Conservation (phyloP, 2,797 vertebrate species). For the Gobio occitaniae region DNA sequence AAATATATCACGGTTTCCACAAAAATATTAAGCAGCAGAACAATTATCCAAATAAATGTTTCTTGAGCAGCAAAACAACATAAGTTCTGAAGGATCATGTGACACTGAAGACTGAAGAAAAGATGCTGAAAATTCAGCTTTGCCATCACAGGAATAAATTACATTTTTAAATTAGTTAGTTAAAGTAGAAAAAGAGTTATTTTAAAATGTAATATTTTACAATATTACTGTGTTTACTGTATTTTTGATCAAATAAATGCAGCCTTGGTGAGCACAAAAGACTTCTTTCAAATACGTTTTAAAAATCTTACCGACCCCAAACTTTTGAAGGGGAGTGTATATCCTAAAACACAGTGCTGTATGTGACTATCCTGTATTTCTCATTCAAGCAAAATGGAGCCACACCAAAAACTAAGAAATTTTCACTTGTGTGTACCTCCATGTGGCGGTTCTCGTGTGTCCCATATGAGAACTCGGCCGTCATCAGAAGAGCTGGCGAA, state of each 20-base stretch:
- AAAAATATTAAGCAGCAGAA: neutral
- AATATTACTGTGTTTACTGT: neutral
- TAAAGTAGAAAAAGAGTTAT: neutral
- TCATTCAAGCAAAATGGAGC: neutral
- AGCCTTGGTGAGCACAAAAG: neutral
- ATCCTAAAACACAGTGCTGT: neutral
- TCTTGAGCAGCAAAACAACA: neutral
- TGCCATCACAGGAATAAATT: neutral
- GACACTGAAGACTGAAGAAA: neutral
- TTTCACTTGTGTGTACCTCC: constrained; percentile 80
- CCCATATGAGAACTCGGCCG: constrained; percentile 97
- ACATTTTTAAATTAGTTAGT: neutral
- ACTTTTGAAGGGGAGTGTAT: neutral
- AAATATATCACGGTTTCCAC: neutral
- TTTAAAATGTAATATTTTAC: too few species aligned
- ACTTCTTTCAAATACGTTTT: neutral
- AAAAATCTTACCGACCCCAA: neutral
- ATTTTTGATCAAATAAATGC: neutral
- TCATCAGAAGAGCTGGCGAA: constrained; percentile 99
- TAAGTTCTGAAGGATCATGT: neutral
- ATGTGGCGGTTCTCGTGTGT: constrained; percentile 93
- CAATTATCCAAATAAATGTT: neutral
- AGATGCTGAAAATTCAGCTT: neutral
- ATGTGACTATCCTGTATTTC: neutral
- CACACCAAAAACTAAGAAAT: neutral